phyloP scores from a whole-genome alignment of 53 echinoderm and acorn worm genomes.

The Antedon mediterranea region DNA sequence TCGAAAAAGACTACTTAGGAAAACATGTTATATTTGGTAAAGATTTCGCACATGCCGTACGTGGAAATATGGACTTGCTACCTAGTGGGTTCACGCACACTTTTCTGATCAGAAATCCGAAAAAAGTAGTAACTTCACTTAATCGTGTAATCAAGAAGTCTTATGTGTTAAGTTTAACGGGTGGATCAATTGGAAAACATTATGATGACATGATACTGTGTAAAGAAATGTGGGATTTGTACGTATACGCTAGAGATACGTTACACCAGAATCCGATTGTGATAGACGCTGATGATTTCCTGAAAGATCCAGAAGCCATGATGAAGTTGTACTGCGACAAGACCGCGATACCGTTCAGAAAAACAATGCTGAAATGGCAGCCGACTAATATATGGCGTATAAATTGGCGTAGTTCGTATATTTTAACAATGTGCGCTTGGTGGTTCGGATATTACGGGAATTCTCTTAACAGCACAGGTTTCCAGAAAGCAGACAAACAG shows the following conservation, averaged over 20 bases:
- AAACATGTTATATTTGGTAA: slow-evolving; percentile 34
- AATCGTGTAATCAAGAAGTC: slow-evolving; percentile 5
- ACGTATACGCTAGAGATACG: background rate
- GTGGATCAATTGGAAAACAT: background rate
- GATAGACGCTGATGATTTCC: slow-evolving; percentile 58
- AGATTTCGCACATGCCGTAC: slow-evolving; percentile 34
- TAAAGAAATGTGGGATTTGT: background rate
- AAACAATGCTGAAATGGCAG: slow-evolving; percentile 49
- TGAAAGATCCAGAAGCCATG: slow-evolving; percentile 40
- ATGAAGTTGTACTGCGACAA: slow-evolving; percentile 38
- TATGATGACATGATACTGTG: background rate
- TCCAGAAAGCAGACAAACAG: slow-evolving; percentile 3
- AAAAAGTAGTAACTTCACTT: slow-evolving; percentile 43
- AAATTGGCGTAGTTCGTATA: slow-evolving; percentile 43
- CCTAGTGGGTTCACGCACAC: slow-evolving; percentile 49
- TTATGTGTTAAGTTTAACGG: background rate
- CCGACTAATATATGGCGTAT: slow-evolving; percentile 29
- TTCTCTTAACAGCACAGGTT: slow-evolving; percentile 39
- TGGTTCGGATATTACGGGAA: slow-evolving; percentile 46
- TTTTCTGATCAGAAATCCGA: slow-evolving; percentile 44
- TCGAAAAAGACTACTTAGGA: background rate
- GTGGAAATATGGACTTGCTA: slow-evolving; percentile 24
- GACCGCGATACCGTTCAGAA: slow-evolving; percentile 38
- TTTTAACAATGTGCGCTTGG: slow-evolving; percentile 23
- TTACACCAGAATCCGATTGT: slow-evolving; percentile 18